Conservation (phyloP, 2,888 invertebrate genomes). For the Villa cingulata region DNA sequence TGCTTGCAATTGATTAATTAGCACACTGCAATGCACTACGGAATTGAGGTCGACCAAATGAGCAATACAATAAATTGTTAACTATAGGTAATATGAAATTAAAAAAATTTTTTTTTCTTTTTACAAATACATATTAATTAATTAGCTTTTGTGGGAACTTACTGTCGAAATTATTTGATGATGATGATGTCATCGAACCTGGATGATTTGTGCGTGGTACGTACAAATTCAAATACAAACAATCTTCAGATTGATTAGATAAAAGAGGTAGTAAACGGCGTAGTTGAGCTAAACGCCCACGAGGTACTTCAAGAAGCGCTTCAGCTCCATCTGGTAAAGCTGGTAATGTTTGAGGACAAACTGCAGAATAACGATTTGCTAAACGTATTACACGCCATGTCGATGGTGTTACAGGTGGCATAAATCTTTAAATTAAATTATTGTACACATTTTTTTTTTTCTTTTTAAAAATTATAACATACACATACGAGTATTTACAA, state of each 20-base stretch:
- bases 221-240: conserved; percentile 92
- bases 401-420: conserved; percentile 88
- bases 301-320: conserved; percentile 57
- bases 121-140: too few relatives aligned
- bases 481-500: too few relatives aligned
- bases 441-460: too few relatives aligned
- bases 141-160: too few relatives aligned
- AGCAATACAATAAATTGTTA: neutral
- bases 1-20: conserved; percentile 70
- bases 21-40: conserved; percentile 93
- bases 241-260: conserved; percentile 92
- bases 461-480: too few relatives aligned
- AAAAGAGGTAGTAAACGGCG: conserved; percentile 71
- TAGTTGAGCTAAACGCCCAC: conserved; percentile 70
- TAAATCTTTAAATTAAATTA: conserved; percentile 55
- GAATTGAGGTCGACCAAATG: conserved; percentile 56
- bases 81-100: too few relatives aligned
- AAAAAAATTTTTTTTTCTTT: too few relatives aligned
- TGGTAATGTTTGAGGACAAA: conserved; percentile 73
- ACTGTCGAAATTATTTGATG: neutral
- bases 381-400: conserved; percentile 70
- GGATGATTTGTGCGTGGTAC: conserved; percentile 48
- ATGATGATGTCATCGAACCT: conserved; percentile 32
- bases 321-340: conserved; percentile 41
- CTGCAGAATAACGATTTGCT: conserved; percentile 70